A percentile compares a stretch with the other conserved stretches of the same genome.
These are phyloP conservation scores for Platichthys flesus DNA, from an alignment of 2,113 vertebrate genomes.

Conservation along the genomic window DNA sequence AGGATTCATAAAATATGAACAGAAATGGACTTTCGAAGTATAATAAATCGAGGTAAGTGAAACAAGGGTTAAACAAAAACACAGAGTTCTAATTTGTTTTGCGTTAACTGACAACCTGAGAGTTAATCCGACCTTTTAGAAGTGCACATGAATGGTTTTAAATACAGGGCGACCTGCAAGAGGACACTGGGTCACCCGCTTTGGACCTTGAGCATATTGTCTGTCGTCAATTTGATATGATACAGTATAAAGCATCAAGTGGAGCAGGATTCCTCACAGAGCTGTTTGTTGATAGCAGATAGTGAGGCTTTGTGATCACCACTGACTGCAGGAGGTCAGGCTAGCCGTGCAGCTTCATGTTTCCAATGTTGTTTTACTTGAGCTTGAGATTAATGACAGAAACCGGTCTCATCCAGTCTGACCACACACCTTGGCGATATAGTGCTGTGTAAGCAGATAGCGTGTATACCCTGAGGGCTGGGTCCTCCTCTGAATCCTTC, in stretches of 20 bases:
- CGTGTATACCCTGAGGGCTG: background rate
- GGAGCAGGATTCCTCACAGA: background rate
- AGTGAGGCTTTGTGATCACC: background rate
- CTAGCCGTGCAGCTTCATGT: constrained; percentile 13
- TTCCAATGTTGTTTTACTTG: constrained; percentile 11
- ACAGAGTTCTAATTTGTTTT: too few species aligned
- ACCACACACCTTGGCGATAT: background rate
- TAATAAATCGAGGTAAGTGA: too few species aligned
- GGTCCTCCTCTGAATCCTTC: constrained; percentile 10
- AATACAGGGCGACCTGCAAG: too few species aligned
- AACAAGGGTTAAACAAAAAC: too few species aligned
- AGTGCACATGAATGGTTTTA: too few species aligned
- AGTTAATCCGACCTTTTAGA: too few species aligned
- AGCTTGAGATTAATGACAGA: constrained; percentile 19
- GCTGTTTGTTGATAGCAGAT: background rate
- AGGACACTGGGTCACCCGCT: background rate
- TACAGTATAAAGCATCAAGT: background rate
- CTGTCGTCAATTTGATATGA: background rate
- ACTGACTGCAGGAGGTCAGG: background rate
- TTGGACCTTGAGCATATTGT: background rate
- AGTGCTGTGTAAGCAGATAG: constrained; percentile 53
- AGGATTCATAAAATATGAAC: too few species aligned
- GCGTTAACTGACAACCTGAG: too few species aligned
- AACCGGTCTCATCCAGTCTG: constrained; percentile 17
- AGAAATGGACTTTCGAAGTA: too few species aligned